Evolutionary conservation across 2,888 invertebrate genomes (phyloP).

Genomic region (Dolomedes plantarius): DNA sequence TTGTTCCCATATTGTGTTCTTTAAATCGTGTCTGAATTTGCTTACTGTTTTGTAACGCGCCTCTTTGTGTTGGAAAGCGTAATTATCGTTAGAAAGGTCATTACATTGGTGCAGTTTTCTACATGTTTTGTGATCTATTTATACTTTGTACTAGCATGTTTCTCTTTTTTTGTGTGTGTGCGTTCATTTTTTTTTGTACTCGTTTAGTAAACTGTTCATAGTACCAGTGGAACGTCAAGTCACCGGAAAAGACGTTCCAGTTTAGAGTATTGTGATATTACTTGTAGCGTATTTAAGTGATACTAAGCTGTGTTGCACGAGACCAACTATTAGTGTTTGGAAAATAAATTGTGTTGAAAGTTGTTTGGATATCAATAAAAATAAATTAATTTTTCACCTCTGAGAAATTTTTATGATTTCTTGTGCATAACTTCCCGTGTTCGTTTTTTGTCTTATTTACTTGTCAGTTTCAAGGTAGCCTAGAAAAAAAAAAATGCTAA

Average conservation of each 20-base stretch:
- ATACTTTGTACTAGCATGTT: background rate
- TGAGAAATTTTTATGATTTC: background rate
- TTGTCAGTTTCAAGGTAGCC: no score
- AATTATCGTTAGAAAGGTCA: background rate
- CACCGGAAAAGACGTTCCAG: no score
- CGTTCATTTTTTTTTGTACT: background rate
- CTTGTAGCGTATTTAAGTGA: no score
- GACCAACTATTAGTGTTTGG: background rate
- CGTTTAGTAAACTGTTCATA: background rate
- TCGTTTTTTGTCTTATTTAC: no score
- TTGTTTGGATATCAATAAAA: background rate
- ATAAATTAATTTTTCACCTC: background rate
- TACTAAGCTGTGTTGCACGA: background rate
- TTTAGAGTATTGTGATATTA: background rate
- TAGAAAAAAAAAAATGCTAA: no score
- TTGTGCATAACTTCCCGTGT: no score
- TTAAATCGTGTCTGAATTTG: background rate
- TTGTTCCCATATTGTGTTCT: background rate
- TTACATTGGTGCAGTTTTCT: background rate
- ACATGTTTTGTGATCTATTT: background rate
- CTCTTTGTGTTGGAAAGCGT: background rate
- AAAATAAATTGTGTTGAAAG: background rate
- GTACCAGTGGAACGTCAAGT: no score
- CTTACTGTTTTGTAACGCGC: background rate
- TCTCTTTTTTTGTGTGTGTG: no score